Evolutionary conservation across 1,140 invertebrate genomes (phyloP), one percentile per base, ranked within the genome.

Genomic region (Diprion similis): DNA sequence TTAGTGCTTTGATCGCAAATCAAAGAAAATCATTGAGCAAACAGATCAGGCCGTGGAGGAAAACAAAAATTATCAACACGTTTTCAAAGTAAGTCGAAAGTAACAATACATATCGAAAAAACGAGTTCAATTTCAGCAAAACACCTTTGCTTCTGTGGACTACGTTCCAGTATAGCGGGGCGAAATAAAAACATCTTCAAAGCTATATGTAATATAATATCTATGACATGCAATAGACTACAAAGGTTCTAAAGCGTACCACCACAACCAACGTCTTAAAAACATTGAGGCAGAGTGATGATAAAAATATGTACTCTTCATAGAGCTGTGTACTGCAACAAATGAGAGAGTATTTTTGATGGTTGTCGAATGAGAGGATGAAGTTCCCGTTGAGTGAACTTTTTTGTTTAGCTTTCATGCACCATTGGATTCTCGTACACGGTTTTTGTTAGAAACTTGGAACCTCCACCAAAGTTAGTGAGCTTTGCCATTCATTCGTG

Each of bases 191-290:
- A 37, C 24, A 37, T 37, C 24, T 37, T 37, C 24, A 37, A 37
- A 37, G 24, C 24, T 37, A 37, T 37, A 37, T 37, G 24, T 4
- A 37, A 37, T 37, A 37, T 6, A 37, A 37, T 1, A 37, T 37
- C 24, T 37, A 37, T 37, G 24, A 37, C 24, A 37, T 37, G 24
- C 73, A 77, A 73, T 59, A 46, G 68, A 65, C 18, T 75, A 73
- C 67, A 68, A 72, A 80, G 70, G 67, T 70, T 77, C 18, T 77
- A 71, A 65, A 37, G 24, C 24, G 6, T 37, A 37, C 1, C 24
- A 37, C 24, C 24, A 37, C 24, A 37, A 59, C 51, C n/a, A 7
- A 59, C 7, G 51, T 59, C 51, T 6, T 4, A 17, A 8, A 59
- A 59, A 59, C 51, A 59, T 59, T 17, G 51, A 59, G 10, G 15